These are phyloP conservation scores for Coenobita brevimanus DNA, from an alignment of 1,140 invertebrate genomes.

Conservation along the genomic window DNA sequence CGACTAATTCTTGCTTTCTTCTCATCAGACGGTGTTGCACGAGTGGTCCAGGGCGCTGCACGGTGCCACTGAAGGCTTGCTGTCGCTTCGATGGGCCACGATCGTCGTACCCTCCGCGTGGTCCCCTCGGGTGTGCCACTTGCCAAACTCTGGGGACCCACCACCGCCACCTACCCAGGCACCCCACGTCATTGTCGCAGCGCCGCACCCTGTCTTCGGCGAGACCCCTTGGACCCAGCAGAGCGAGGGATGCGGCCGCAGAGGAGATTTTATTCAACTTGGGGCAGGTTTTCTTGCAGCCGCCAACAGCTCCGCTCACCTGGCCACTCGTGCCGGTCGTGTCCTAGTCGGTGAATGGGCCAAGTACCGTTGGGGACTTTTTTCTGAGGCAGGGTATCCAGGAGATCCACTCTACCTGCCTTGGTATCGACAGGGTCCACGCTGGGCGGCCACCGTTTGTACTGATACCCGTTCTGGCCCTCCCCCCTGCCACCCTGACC, in stretches of 20 bases:
- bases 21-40: slow-evolving; percentile 51
- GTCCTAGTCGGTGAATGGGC: slow-evolving; percentile 79
- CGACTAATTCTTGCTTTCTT: neutral
- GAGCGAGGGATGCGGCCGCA: slow-evolving; percentile 77
- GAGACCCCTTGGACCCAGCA: slow-evolving; percentile 78
- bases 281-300: slow-evolving; percentile 73
- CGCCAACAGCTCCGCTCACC: slow-evolving; percentile 50
- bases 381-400: slow-evolving; percentile 80
- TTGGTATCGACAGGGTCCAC: slow-evolving; percentile 57
- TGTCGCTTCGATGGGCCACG: slow-evolving; percentile 75
- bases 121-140: slow-evolving; percentile 71
- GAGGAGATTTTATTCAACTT: slow-evolving; percentile 78
- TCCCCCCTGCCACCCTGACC: slow-evolving; percentile 58
- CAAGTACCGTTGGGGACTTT: slow-evolving; percentile 82
- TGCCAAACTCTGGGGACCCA: slow-evolving; percentile 38
- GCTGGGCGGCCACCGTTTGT: slow-evolving; percentile 66
- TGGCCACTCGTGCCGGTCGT: slow-evolving; percentile 73
- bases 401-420: slow-evolving; percentile 78
- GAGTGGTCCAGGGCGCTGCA: slow-evolving; percentile 72
- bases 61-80: slow-evolving; percentile 76
- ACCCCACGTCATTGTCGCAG: slow-evolving; percentile 75
- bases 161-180: slow-evolving; percentile 53
- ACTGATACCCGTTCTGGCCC: slow-evolving; percentile 52
- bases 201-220: slow-evolving; percentile 76
- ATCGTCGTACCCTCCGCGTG: slow-evolving; percentile 77